phyloP scores from a whole-genome alignment of 2,113 vertebrate genomes.

The Loxodonta africana region DNA sequence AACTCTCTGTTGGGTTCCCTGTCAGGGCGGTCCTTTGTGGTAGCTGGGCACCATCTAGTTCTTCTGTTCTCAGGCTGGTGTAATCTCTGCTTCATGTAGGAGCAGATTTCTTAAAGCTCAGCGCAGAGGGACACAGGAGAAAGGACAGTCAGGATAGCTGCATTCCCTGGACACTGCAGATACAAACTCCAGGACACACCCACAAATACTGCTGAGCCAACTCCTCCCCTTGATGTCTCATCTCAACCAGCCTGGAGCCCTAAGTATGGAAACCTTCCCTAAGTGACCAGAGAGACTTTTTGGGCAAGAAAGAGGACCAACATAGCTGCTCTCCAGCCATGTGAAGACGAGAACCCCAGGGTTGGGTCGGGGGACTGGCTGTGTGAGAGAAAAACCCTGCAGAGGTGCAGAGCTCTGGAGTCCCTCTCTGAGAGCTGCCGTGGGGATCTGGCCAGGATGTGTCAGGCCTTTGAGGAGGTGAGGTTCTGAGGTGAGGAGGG shows the following conservation, averaged over 20 bases:
- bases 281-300: neutral
- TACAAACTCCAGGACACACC: rapidly evolving
- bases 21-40: no score
- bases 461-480: neutral
- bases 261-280: neutral
- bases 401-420: neutral
- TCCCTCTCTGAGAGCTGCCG: neutral
- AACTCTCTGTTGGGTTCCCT: no score
- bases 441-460: neutral
- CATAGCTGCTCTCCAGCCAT: no score
- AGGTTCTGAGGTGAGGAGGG: neutral
- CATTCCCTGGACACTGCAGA: no score
- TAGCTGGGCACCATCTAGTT: no score
- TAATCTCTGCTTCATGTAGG: no score
- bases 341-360: neutral
- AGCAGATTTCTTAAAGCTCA: neutral
- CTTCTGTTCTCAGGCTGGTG: no score
- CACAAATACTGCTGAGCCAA: neutral
- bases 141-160: no score
- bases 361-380: no score
- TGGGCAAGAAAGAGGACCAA: neutral
- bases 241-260: neutral
- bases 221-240: neutral
- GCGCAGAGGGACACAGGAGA: neutral
- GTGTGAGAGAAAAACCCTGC: neutral